Conservation (phyloP, 2,888 invertebrate genomes). For the Drosophila peninsularis region DNA sequence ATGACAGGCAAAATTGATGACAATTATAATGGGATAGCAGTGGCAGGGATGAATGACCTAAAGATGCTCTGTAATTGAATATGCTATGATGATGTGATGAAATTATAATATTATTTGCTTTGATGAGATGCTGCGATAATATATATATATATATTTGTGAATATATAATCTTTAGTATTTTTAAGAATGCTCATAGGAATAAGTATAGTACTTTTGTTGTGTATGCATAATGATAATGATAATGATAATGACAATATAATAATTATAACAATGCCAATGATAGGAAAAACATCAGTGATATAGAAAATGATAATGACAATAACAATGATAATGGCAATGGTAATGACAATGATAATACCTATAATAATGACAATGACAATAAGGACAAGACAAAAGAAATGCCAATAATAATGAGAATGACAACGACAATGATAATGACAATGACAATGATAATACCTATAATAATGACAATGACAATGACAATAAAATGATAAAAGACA, state of each 20-base stretch:
- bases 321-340: background rate
- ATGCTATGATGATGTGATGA: background rate
- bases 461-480: too few relatives aligned
- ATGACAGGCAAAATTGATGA: slow-evolving; percentile 3
- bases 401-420: background rate
- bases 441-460: background rate
- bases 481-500: too few relatives aligned
- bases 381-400: too few relatives aligned
- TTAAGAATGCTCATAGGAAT: too few relatives aligned
- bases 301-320: background rate
- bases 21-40: slow-evolving; percentile 1
- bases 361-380: background rate
- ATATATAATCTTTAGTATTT: background rate
- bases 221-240: background rate
- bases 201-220: background rate
- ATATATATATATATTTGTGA: too few relatives aligned
- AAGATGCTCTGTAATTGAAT: background rate
- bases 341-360: background rate
- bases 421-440: background rate
- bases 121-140: background rate
- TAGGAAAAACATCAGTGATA: background rate
- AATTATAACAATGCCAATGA: background rate
- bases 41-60: background rate
- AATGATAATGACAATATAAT: background rate
- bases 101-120: background rate